Base-by-base conservation (phyloP, 2,797 vertebrate genomes). In the Sebastes aleutianus region DNA sequence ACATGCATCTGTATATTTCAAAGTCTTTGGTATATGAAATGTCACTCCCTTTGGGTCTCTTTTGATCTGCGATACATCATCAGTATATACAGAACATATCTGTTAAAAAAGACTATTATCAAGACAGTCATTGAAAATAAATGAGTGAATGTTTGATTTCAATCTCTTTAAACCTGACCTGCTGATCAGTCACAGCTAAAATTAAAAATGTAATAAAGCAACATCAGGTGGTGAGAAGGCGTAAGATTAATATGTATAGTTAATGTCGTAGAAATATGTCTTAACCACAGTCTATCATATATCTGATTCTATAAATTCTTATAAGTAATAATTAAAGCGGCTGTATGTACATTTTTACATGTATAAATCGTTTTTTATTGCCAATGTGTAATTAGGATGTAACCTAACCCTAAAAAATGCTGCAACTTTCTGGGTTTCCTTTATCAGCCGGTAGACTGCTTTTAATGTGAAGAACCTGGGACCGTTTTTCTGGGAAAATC, bases 151-250 rank as follows among this genome's bases (percentile, higher is more conserved):
- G 24, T 76, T 68, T 1, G 1, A 22, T 34, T 69, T 27, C 22
- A 24, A 74, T 69, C 43, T 70, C 36, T 70, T 50, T 31, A 24
- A 65, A 50, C 26, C 16, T 29, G 18, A 62, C 24, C 31, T 12
- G 24, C 64, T 79, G 67, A 68, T 84, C 20, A 72, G 34, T 36
- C 56, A 73, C 68, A 56, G n/a, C 39, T 72, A 58, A 11, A 68
- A 78, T 32, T 39, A 26, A 70, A 74, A 66, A 61, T 54, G 54
- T 63, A 36, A 73, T 54, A 14, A 47, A 29, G 14, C n/a, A 47
- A 58, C 47, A 77, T n/a, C 57, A 65, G 61, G 26, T 18, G 74
- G 32, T 57, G 13, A 29, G 10, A 43, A 54, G 16, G 8, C n/a
- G 6, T 29, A 24, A 58, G 12, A 29, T 36, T 10, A 47, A 20